These are phyloP conservation scores for Cephus cinctus DNA, from an alignment of 1,140 invertebrate genomes.

Conservation along the genomic window DNA sequence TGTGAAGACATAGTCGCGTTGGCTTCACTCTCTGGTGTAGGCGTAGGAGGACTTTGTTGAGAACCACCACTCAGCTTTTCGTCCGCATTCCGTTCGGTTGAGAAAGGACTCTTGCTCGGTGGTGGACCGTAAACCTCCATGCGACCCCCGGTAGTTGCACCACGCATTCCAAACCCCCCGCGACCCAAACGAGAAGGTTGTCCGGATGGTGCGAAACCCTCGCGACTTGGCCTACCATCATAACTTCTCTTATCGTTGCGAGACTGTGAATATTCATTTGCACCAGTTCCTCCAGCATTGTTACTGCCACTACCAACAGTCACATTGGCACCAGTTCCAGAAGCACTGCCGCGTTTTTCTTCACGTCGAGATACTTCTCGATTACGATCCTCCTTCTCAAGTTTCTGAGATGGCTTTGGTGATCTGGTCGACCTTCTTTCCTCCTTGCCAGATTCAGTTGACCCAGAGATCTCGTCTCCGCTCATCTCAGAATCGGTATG, in stretches of 20 bases:
- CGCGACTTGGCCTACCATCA: constrained; percentile 48
- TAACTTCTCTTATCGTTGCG: constrained; percentile 43
- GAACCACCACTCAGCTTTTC: constrained; percentile 43
- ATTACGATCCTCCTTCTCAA: constrained; percentile 63
- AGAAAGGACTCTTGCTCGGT: constrained; percentile 73
- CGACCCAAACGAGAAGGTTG: constrained; percentile 78
- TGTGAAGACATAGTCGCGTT: constrained; percentile 48
- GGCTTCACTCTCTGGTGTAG: constrained; percentile 52
- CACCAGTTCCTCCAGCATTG: too few species aligned
- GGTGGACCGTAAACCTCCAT: constrained; percentile 74
- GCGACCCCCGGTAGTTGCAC: constrained; percentile 58
- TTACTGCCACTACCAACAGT: too few species aligned
- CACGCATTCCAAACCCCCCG: constrained; percentile 61
- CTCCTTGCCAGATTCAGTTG: constrained; percentile 56
- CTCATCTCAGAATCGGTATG: constrained; percentile 62
- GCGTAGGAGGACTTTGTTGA: constrained; percentile 31
- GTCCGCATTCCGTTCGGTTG: constrained; percentile 39
- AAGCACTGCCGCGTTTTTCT: constrained; percentile 40
- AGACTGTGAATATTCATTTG: constrained; percentile 31
- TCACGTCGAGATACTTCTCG: constrained; percentile 47
- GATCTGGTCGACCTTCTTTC: constrained; percentile 49
- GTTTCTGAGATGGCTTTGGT: constrained; percentile 53
- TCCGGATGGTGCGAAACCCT: constrained; percentile 75
- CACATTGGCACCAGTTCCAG: too few species aligned
- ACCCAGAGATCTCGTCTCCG: constrained; percentile 58